phyloP scores from a whole-genome alignment of 1,140 invertebrate genomes.

The Formica selysi region DNA sequence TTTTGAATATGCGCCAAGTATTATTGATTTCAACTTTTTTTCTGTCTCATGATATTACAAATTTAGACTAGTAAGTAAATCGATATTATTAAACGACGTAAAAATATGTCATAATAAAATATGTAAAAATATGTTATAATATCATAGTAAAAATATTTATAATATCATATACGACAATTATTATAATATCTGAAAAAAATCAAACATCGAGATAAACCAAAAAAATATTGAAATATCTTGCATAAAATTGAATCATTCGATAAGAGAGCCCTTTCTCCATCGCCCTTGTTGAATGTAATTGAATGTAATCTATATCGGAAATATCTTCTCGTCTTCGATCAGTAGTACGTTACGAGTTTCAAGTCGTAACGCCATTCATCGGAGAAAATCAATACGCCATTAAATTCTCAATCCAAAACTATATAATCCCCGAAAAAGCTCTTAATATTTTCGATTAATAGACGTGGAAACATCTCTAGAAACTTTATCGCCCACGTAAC shows the following conservation, averaged over 20 bases:
- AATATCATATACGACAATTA: neutral
- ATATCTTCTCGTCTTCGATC: neutral
- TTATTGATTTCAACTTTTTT: conserved; percentile 67
- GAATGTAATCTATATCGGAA: neutral
- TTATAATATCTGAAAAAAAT: neutral
- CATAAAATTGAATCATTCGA: neutral
- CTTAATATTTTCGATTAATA: conserved; percentile 38
- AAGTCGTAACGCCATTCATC: conserved; percentile 31
- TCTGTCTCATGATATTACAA: conserved; percentile 61
- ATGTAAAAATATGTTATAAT: neutral
- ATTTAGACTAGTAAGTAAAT: conserved; percentile 43
- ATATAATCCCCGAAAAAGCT: conserved; percentile 37
- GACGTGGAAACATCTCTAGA: conserved; percentile 32
- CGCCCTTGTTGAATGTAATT: neutral
- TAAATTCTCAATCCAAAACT: neutral
- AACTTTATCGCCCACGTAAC: conserved; percentile 25
- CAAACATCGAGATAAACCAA: neutral
- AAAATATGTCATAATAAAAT: neutral
- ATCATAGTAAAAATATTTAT: neutral
- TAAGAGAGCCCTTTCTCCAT: neutral
- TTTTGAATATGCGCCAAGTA: conserved; percentile 77
- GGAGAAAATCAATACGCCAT: neutral
- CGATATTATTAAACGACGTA: neutral
- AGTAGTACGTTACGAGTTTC: neutral
- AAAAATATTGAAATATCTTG: neutral